Percentiles rank a stretch among this genome's conserved stretches.
phyloP scores from a whole-genome alignment of 2,797 vertebrate species.

The Ispidina picta region DNA sequence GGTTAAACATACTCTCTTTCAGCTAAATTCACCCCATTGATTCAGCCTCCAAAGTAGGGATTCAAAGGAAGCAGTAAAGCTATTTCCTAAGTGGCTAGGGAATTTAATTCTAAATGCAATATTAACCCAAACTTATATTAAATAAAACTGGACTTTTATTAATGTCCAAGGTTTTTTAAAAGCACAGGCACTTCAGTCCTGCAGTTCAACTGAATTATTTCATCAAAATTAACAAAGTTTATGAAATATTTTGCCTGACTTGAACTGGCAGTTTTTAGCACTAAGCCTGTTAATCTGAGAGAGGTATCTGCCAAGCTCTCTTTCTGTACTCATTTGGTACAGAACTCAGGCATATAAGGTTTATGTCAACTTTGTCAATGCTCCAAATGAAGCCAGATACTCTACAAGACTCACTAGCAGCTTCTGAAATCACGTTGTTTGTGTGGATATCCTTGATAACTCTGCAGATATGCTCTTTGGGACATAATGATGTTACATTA shows the following conservation, averaged over 20 bases:
- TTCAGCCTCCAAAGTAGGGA: not conserved
- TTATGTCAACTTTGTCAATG: not conserved
- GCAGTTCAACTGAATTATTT: not conserved
- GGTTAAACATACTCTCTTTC: not conserved
- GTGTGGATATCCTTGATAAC: not conserved
- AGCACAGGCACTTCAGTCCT: not conserved
- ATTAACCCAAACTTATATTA: not conserved
- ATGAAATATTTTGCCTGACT: not conserved
- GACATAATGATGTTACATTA: not conserved
- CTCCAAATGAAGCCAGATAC: not conserved
- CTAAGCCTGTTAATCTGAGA: not conserved
- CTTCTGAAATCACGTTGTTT: not conserved
- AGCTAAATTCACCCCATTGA: not conserved
- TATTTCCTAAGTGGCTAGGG: not conserved
- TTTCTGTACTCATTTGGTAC: not conserved
- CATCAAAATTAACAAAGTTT: not conserved
- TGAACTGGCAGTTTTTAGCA: not conserved
- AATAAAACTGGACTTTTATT: not conserved
- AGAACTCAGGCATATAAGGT: not conserved
- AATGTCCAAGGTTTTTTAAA: not conserved
- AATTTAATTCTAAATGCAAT: not conserved
- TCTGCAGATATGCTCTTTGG: not conserved
- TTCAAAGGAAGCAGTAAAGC: not conserved
- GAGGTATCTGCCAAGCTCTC: not conserved
- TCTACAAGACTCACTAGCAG: not conserved